These are phyloP conservation scores for Perccottus glenii DNA, from an alignment of 2,113 vertebrate species.

Conservation along the genomic window DNA sequence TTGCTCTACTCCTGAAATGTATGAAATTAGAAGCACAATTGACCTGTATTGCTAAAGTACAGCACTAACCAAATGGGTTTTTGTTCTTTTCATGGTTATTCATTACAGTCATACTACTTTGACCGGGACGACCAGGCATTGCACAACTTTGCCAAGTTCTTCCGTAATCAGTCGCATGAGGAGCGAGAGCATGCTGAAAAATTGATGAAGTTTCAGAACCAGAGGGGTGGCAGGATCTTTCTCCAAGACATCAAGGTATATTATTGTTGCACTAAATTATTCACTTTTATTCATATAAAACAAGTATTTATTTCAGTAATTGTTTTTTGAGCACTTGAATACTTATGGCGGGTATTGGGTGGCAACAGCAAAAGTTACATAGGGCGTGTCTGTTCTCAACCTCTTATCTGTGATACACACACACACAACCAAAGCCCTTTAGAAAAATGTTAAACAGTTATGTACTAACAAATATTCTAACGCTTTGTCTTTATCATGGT, in stretches of 20 bases:
- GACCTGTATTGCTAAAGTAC: not conserved
- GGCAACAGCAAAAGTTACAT: slow-evolving; percentile 40
- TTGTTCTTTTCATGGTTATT: not conserved
- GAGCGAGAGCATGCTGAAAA: slow-evolving; percentile 86
- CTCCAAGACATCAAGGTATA: slow-evolving; percentile 85
- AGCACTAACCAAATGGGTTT: not conserved
- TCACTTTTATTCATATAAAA: not conserved
- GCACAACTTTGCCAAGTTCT: slow-evolving; percentile 86
- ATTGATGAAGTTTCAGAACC: slow-evolving; percentile 86
- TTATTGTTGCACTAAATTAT: not conserved
- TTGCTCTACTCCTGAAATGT: too few relatives aligned
- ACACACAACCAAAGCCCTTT: not conserved
- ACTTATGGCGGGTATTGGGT: slow-evolving; percentile 9
- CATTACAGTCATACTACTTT: slow-evolving; percentile 82
- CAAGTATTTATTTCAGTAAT: not conserved
- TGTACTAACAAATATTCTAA: not conserved
- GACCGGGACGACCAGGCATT: slow-evolving; percentile 88
- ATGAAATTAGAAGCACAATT: not conserved
- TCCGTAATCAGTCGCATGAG: slow-evolving; percentile 81
- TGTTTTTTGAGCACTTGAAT: not conserved
- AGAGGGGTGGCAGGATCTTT: slow-evolving; percentile 85
- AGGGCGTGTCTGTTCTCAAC: slow-evolving; percentile 29
- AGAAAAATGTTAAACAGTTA: slow-evolving; percentile 47
- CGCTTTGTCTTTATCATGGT: not conserved
- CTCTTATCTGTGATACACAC: slow-evolving; percentile 63